Evolutionary conservation across 1,140 invertebrate genomes (phyloP), one percentile per base, ranked within the genome.

Genomic region (Papilio machaon): DNA sequence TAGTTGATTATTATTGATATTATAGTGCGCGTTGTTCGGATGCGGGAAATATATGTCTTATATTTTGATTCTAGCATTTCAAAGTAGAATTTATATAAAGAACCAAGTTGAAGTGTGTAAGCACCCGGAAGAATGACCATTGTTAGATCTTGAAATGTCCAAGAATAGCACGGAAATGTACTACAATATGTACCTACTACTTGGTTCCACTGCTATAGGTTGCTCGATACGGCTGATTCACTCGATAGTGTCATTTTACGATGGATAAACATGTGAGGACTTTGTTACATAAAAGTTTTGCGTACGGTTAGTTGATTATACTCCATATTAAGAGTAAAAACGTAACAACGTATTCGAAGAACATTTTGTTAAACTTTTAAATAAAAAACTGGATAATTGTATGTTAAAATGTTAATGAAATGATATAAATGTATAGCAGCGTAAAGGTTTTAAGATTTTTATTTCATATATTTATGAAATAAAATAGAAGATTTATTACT

Each of bases 111-210:
- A 64, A 23, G 60, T 23, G 23, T 60, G 19, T 58, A 64, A 60
- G 23, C 30, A 64, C 60, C 11, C 60, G 60, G 60, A 64, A 64
- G 60, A 64, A 64, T 64, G 60, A 64, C 3, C 23, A 30, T 64
- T 64, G 19, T 64, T 64, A 64, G 60, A 30, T 64, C 60, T 64
- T 64, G 23, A 64, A 64, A 64, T 30, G 60, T 13, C 60, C 60
- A 64, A 64, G 60, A 64, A 64, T 30, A 64, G 60, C 9, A 64
- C 60, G 60, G 60, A 64, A 64, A 64, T 64, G n/a, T 58, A 64
- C 60, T 64, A 19, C 23, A 52, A 17, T 15, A 19, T 58, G 54
- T 58, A 58, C 4, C 17, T 8, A 8, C 8, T 58, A n/a, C n/a
- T 58, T 58, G n/a, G 54, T 17, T 58, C 19, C 54, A n/a, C 7